Percentiles rank a stretch among this genome's conserved stretches.
These are phyloP conservation scores for Solen grandis DNA, from an alignment of 1,140 invertebrate species.

Conservation along the genomic window DNA sequence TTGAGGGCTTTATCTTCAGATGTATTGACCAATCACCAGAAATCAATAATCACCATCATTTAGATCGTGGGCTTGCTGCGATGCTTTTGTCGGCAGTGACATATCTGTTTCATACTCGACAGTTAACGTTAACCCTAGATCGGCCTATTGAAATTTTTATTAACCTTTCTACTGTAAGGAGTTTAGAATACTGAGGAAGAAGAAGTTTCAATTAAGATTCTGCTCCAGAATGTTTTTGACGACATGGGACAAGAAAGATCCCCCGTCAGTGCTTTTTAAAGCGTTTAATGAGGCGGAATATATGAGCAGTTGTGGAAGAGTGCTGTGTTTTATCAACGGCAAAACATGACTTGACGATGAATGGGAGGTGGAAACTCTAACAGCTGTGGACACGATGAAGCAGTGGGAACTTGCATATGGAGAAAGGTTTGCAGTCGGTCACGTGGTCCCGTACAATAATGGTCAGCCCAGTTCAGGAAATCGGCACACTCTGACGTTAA, in stretches of 20 bases:
- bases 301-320: conserved; percentile 29
- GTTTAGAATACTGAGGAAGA: conserved; percentile 17
- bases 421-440: conserved; percentile 15
- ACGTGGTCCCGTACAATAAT: conserved; percentile 15
- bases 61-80: conserved; percentile 23
- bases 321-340: conserved; percentile 47
- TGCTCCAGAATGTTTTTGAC: conserved; percentile 54
- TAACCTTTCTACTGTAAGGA: conserved; percentile 42
- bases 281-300: conserved; percentile 44
- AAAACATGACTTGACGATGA: conserved; percentile 13
- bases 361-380: not conserved
- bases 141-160: conserved; percentile 43
- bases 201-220: conserved; percentile 47
- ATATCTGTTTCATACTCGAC: conserved; percentile 53
- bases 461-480: conserved; percentile 13
- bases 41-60: conserved; percentile 52
- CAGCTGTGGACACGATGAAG: conserved; percentile 8
- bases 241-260: conserved; percentile 15
- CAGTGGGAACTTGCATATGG: conserved; percentile 49
- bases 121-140: conserved; percentile 51
- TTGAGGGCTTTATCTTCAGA: conserved; percentile 40
- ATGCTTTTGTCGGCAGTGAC: conserved; percentile 38
- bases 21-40: conserved; percentile 52
- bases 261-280: conserved; percentile 33
- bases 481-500: not conserved